phyloP scores from a whole-genome alignment of 2,888 invertebrate genomes.

The Sisyra terminalis region DNA sequence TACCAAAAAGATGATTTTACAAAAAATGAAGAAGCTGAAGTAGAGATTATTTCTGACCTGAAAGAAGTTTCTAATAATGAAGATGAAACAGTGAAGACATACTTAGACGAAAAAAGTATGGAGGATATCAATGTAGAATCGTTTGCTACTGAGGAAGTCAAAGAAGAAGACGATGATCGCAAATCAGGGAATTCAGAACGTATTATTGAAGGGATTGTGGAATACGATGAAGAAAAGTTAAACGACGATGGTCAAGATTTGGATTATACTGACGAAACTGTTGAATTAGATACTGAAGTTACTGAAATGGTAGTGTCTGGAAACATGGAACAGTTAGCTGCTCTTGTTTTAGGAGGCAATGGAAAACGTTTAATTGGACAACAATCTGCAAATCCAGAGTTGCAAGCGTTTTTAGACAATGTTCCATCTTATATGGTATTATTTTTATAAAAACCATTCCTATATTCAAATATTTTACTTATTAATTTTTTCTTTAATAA shows the following conservation, averaged over 20 bases:
- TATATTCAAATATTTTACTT: conserved; percentile 5
- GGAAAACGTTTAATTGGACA: conserved; percentile 60
- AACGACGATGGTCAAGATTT: conserved; percentile 27
- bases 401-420: conserved; percentile 75
- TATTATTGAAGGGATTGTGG: conserved; percentile 27
- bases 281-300: conserved; percentile 28
- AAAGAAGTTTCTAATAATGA: conserved; percentile 11
- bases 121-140: conserved; percentile 13
- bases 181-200: conserved; percentile 17
- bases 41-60: conserved; percentile 17
- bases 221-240: conserved; percentile 25
- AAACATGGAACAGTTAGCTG: conserved; percentile 81
- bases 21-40: conserved; percentile 16
- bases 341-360: conserved; percentile 76
- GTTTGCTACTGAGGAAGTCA: conserved; percentile 13
- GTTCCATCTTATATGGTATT: conserved; percentile 74
- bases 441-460: conserved; percentile 14
- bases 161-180: conserved; percentile 13
- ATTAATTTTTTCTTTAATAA: conserved; percentile 1
- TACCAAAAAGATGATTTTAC: conserved; percentile 12
- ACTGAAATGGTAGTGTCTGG: conserved; percentile 49
- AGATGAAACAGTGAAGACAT: conserved; percentile 7
- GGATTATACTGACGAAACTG: conserved; percentile 26
- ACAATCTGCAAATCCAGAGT: conserved; percentile 53
- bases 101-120: conserved; percentile 13